Evolutionary conservation across 2,797 vertebrate species (phyloP).

Genomic region (Garrulus glandarius): DNA sequence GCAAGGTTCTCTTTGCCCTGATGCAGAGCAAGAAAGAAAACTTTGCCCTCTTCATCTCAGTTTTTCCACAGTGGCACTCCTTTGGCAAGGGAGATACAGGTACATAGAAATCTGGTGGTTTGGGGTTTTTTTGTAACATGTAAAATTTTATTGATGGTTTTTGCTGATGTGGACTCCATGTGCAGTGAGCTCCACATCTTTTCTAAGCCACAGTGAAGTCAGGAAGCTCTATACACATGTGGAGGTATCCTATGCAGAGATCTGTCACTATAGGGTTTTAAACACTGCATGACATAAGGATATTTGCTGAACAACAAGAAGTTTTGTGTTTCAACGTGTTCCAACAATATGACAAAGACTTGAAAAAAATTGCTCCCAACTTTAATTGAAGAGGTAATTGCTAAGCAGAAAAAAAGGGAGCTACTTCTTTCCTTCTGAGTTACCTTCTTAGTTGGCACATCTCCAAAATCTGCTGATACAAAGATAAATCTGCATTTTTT

Average conservation of each 20-base stretch:
- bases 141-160: background rate
- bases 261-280: background rate
- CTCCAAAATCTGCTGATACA: background rate
- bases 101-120: background rate
- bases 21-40: background rate
- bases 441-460: background rate
- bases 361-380: background rate
- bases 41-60: background rate
- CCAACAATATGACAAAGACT: background rate
- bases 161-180: background rate
- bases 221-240: background rate
- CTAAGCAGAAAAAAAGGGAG: background rate
- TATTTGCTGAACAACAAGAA: background rate
- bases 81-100: background rate
- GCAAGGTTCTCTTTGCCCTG: background rate
- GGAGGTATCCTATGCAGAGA: background rate
- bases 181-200: background rate
- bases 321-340: background rate
- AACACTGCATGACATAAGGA: background rate
- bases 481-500: conserved; percentile 10
- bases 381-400: conserved; percentile 2
- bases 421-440: background rate
- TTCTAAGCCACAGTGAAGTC: background rate
- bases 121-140: background rate
- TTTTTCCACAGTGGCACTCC: background rate